Conservation (phyloP, 2,888 invertebrate species). For the Teleogryllus oceanicus region DNA sequence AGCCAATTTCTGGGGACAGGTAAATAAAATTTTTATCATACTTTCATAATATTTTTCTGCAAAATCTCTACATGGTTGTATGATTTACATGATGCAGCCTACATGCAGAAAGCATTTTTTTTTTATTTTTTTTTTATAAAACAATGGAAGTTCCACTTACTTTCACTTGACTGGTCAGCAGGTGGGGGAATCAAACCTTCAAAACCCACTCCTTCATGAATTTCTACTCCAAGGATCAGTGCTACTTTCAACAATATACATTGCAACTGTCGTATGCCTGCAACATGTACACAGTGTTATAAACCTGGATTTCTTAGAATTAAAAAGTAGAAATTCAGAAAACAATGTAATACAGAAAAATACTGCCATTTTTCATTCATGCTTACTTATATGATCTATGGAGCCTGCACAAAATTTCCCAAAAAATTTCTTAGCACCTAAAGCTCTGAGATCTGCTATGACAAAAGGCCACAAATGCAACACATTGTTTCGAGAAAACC, state of each 20-base stretch:
- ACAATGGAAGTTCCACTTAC: conserved; percentile 48
- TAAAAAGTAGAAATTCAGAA: conserved; percentile 24
- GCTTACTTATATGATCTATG: conserved; percentile 92
- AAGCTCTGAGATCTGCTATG: conserved; percentile 86
- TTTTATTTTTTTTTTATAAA: background rate
- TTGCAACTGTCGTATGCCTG: conserved; percentile 86
- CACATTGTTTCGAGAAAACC: conserved; percentile 93
- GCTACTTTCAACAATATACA: conserved; percentile 94
- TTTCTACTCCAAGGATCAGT: conserved; percentile 88
- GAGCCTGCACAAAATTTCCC: conserved; percentile 98
- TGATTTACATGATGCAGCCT: background rate
- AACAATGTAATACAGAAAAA: background rate
- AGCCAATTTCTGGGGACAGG: conserved; percentile 63
- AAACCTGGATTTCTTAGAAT: background rate
- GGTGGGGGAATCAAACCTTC: conserved; percentile 78
- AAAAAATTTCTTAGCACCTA: conserved; percentile 97
- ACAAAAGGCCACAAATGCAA: conserved; percentile 98
- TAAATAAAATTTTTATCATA: background rate
- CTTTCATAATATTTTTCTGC: background rate
- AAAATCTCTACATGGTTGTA: background rate
- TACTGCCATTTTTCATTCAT: background rate
- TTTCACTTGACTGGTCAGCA: conserved; percentile 54
- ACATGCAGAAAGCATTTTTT: background rate
- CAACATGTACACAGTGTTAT: conserved; percentile 32
- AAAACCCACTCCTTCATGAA: conserved; percentile 90